Evolutionary conservation across 2,888 invertebrate genomes (phyloP).

Genomic region (Aproaerema taeniolella): DNA sequence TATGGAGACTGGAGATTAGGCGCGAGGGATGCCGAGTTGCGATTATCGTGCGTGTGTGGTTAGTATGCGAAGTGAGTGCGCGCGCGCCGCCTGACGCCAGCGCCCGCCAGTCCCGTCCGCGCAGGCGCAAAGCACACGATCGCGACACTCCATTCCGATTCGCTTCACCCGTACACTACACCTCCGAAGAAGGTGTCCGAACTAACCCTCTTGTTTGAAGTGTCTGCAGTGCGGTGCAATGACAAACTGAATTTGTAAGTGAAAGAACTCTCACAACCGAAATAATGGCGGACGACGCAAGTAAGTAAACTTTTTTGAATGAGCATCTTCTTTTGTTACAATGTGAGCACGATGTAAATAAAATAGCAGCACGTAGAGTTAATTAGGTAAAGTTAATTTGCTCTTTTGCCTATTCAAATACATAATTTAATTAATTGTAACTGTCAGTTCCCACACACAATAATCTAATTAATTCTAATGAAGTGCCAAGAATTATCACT

Average conservation of each 20-base stretch:
- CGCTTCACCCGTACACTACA: too few species aligned
- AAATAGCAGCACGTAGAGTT: too few species aligned
- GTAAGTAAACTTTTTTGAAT: conserved; percentile 24
- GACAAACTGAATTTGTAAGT: conserved; percentile 38
- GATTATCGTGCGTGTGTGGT: conserved; percentile 54
- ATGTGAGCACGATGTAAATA: too few species aligned
- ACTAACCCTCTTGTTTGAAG: conserved; percentile 54
- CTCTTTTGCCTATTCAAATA: too few species aligned
- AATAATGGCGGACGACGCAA: conserved; percentile 32
- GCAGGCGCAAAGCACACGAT: conserved; percentile 35
- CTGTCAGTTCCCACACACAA: too few species aligned
- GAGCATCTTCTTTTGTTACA: conserved; percentile 1
- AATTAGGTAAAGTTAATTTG: too few species aligned
- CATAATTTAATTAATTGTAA: too few species aligned
- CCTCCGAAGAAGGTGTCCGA: conserved; percentile 47
- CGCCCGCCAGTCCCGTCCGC: conserved; percentile 35
- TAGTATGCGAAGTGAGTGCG: conserved; percentile 73
- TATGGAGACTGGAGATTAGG: conserved; percentile 59
- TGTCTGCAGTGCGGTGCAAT: conserved; percentile 57
- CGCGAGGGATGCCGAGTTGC: conserved; percentile 49
- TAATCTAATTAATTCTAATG: too few species aligned
- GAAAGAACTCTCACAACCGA: conserved; percentile 27
- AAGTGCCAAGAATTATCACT: too few species aligned
- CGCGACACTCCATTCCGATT: conserved; percentile 48
- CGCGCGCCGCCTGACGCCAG: conserved; percentile 63